Evolutionary conservation across 2,797 vertebrate genomes (phyloP), one percentile per base, ranked within the genome.

Genomic region (Phrynocephalus forsythii): DNA sequence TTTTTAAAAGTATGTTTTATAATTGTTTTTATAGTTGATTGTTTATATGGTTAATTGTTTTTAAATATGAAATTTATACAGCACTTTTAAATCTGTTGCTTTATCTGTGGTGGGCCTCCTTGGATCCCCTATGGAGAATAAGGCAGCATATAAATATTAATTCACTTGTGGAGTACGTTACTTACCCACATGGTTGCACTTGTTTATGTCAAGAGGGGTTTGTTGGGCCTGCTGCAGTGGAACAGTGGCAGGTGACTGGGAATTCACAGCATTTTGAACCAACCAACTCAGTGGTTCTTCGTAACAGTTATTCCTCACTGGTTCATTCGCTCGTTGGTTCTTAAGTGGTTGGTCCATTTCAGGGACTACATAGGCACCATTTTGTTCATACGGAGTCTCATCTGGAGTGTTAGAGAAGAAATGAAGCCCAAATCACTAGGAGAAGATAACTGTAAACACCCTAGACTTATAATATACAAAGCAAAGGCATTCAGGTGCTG

Each of bases 141-240:
- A 56, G 13, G 52, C 52, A 56, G 52, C 52, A 56, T 56, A 56
- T 56, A 56, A 52, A 52, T 52, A 56, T 56, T 8, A 56, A 56
- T 15, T 30, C 16, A 63, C 18, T 63, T 15, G 13, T 22, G 73
- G 76, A 69, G 22, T 68, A 71, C 6, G 63, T 75, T 77, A 87
- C 89, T 82, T 63, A 90, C 89, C 89, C 8, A 66, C 6, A 13
- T 72, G 50, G 28, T 84, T 87, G 56, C 33, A 30, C 1, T 72
- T 86, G 85, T 85, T 66, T 52, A 28, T 48, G 66, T 3, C 79
- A 78, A 66, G 83, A 11, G 67, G 6, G 18, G 81, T 87, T 50
- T 78, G 86, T 33, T 63, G 79, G 15, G 24, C 28, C 26, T 71
- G 66, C 13, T 69, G 79, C 63, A 77, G 10, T 30, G 50, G 44